Percentiles rank a stretch among this genome's conserved stretches.
Conservation (phyloP, 1,140 invertebrate genomes). For the Tetragnatha versicolor region DNA sequence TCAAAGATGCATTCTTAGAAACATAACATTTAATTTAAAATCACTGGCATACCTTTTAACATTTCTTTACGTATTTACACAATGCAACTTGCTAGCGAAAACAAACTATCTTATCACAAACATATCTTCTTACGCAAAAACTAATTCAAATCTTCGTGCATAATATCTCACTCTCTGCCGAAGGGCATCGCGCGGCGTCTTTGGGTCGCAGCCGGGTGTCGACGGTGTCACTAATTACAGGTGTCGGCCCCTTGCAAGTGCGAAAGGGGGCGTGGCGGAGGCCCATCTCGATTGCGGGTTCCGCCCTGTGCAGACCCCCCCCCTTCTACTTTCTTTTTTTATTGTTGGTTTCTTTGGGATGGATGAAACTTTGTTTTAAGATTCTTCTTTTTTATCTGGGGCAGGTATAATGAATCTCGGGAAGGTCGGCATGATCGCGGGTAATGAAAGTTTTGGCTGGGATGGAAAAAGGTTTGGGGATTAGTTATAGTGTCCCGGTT, state of each 20-base stretch:
- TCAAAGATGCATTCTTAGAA: no score
- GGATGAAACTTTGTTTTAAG: not conserved
- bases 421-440: no score
- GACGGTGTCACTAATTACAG: conserved; percentile 15
- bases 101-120: no score
- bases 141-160: no score
- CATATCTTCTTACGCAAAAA: no score
- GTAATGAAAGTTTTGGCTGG: no score
- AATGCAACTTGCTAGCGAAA: no score
- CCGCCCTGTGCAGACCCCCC: not conserved
- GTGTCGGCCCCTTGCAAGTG: conserved; percentile 7
- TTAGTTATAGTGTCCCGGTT: no score
- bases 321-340: not conserved
- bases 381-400: not conserved
- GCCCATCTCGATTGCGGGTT: not conserved
- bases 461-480: no score
- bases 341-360: not conserved
- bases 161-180: not conserved
- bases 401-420: not conserved
- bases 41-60: no score
- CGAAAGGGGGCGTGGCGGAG: conserved; percentile 2
- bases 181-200: not conserved
- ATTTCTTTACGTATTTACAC: no score
- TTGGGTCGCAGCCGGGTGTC: not conserved
- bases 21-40: no score